phyloP scores from a whole-genome alignment of 2,888 invertebrate species.

The Dryadula phaetusa region DNA sequence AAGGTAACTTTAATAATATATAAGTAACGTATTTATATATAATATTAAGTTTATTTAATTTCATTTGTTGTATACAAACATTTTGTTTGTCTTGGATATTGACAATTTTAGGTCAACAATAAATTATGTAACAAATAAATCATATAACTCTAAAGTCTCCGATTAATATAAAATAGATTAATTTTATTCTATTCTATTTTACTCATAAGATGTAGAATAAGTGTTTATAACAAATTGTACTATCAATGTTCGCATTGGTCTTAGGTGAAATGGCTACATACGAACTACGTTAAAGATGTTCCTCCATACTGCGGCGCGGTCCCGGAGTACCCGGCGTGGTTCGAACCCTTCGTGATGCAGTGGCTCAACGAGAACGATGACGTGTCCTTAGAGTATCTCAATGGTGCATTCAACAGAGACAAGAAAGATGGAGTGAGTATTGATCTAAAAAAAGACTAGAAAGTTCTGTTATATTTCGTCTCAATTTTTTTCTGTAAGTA shows the following conservation, averaged over 20 bases:
- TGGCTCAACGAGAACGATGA: slow-evolving; percentile 99
- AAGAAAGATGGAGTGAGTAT: slow-evolving; percentile 94
- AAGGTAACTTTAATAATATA: slow-evolving; percentile 79
- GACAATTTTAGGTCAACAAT: too few species aligned
- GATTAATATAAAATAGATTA: neutral
- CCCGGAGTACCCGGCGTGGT: slow-evolving; percentile 99
- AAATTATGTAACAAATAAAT: too few species aligned
- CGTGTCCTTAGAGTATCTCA: slow-evolving; percentile 98
- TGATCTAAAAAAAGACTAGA: neutral
- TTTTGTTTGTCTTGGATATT: too few species aligned
- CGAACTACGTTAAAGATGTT: slow-evolving; percentile 98
- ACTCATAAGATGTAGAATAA: too few species aligned
- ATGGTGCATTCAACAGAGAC: slow-evolving; percentile 99
- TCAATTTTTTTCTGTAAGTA: too few species aligned
- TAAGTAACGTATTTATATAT: neutral
- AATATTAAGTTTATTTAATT: too few species aligned
- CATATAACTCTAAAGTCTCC: too few species aligned
- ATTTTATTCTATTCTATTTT: too few species aligned
- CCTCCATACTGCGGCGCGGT: slow-evolving; percentile 98
- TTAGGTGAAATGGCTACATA: slow-evolving; percentile 97
- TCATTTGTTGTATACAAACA: too few species aligned
- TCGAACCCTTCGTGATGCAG: slow-evolving; percentile 99
- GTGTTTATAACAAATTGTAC: neutral
- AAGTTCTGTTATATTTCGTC: too few species aligned
- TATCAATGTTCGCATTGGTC: too few species aligned